Base-by-base conservation (phyloP, 2,113 vertebrate genomes). In the Xyliphius kryptos region DNA sequence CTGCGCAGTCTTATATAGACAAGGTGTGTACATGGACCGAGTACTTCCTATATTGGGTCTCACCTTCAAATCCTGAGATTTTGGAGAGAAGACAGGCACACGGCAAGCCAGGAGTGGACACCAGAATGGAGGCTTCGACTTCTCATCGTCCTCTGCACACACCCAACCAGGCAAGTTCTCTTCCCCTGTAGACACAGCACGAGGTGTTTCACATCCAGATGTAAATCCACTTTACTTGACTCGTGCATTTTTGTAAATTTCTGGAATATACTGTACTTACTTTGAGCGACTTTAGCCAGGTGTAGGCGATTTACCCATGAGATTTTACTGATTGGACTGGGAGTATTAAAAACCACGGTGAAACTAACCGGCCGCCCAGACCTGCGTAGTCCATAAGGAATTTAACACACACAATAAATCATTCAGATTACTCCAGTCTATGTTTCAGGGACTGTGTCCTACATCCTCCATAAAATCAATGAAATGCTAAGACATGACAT, bases 331-430 rank as follows among this genome's bases (percentile, higher is more conserved):
- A 91, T 77, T 5, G 91, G 88, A 67, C 72, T 92, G 15, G 91
- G 89, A 0, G 91, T 92, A 77, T 90, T 90, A 77, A 94, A 94
- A 61, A 94, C 89, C 56, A 91, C 90, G 86, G 92, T 91, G 79
- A 93, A 90, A 0, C 88, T 92, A 76, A 91, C 85, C 38, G 91
- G 91, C 6, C 89, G 17, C 9, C 64, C 14, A 6, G 50, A 60
- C 41, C 20, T 41, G 21, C 44, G 66, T 53, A 22, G 47, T 14
- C 61, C 47, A 65, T 58, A 8, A 56, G 56, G n/a, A n/a, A n/a
- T n/a, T n/a, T n/a, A n/a, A n/a, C n/a, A n/a, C n/a, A n/a, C n/a
- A n/a, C n/a, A n/a, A n/a, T n/a, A n/a, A n/a, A n/a, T n/a, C n/a
- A n/a, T n/a, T n/a, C n/a, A n/a, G n/a, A n/a, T n/a, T n/a, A n/a